Evolutionary conservation across 92 coral and sea anemone species (phyloP).

Genomic region (Phenganax subtilis): DNA sequence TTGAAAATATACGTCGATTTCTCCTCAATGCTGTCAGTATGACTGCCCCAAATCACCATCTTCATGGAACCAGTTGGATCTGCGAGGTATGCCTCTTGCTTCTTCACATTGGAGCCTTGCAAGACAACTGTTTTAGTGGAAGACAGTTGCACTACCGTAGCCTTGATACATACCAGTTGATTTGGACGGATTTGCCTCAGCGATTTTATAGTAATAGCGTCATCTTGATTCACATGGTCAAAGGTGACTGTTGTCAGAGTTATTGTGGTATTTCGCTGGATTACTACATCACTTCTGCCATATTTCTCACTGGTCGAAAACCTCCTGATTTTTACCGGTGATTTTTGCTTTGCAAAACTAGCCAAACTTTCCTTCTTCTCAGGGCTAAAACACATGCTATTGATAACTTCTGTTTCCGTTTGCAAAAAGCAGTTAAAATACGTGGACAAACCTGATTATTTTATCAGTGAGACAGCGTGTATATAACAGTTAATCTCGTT

Average conservation of each 20-base stretch:
- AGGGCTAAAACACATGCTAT: slow-evolving; percentile 38
- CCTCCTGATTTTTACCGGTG: slow-evolving; percentile 42
- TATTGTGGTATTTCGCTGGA: slow-evolving; percentile 43
- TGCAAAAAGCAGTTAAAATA: slow-evolving; percentile 42
- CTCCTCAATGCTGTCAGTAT: slow-evolving; percentile 42
- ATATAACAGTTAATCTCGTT: background rate
- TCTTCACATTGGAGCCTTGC: slow-evolving; percentile 44
- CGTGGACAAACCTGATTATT: background rate
- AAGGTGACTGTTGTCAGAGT: slow-evolving; percentile 42
- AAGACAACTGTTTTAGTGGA: slow-evolving; percentile 46
- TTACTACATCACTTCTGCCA: slow-evolving; percentile 57
- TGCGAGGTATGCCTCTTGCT: slow-evolving; percentile 49
- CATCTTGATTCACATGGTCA: slow-evolving; percentile 49
- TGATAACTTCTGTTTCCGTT: slow-evolving; percentile 20
- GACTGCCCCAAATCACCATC: slow-evolving; percentile 50
- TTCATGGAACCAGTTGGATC: slow-evolving; percentile 56
- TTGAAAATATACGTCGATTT: slow-evolving; percentile 44
- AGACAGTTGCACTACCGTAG: slow-evolving; percentile 49
- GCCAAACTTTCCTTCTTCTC: slow-evolving; percentile 32
- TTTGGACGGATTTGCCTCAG: slow-evolving; percentile 43
- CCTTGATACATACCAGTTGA: slow-evolving; percentile 62
- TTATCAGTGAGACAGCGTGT: slow-evolving; percentile 8
- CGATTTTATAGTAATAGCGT: slow-evolving; percentile 47
- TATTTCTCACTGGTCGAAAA: slow-evolving; percentile 52
- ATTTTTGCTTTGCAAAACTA: slow-evolving; percentile 44